Percentiles rank a stretch among this genome's conserved stretches.
phyloP scores from a whole-genome alignment of 1,140 invertebrate species.

The Popillia japonica region DNA sequence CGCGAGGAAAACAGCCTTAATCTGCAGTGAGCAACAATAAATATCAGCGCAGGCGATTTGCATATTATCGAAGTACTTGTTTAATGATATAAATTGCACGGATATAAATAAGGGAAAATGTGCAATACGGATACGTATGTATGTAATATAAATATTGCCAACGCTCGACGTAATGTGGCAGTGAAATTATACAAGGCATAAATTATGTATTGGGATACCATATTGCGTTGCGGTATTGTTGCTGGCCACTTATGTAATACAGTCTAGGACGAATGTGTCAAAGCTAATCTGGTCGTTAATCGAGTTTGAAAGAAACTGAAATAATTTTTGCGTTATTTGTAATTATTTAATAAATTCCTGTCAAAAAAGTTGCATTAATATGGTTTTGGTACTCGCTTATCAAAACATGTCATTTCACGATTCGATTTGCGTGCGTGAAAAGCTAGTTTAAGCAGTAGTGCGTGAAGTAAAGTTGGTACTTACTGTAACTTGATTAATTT shows the following conservation, averaged over 20 bases:
- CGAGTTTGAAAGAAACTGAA: too few relatives aligned
- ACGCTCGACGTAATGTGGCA: conserved; percentile 5
- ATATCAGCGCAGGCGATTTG: conserved; percentile 12
- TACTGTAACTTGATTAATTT: too few relatives aligned
- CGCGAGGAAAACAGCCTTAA: conserved; percentile 33
- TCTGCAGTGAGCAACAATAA: conserved; percentile 35
- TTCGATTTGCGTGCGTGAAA: too few relatives aligned
- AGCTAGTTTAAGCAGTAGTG: too few relatives aligned
- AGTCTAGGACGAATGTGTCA: too few relatives aligned
- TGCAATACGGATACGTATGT: conserved; percentile 12
- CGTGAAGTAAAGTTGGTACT: too few relatives aligned
- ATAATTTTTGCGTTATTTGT: too few relatives aligned
- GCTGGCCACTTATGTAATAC: background rate
- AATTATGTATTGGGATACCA: background rate
- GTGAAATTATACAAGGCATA: conserved; percentile 20
- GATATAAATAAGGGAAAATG: conserved; percentile 27
- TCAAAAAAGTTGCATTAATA: too few relatives aligned
- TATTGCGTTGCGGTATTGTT: background rate
- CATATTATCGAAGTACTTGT: conserved; percentile 36
- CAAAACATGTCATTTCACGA: too few relatives aligned
- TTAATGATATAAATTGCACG: conserved; percentile 36
- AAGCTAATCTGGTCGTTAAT: too few relatives aligned
- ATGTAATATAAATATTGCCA: background rate
- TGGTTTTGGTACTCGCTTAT: too few relatives aligned
- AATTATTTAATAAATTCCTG: too few relatives aligned